Conservation (phyloP, 64 coral and sea anemone species). For the Porites australiensis region DNA sequence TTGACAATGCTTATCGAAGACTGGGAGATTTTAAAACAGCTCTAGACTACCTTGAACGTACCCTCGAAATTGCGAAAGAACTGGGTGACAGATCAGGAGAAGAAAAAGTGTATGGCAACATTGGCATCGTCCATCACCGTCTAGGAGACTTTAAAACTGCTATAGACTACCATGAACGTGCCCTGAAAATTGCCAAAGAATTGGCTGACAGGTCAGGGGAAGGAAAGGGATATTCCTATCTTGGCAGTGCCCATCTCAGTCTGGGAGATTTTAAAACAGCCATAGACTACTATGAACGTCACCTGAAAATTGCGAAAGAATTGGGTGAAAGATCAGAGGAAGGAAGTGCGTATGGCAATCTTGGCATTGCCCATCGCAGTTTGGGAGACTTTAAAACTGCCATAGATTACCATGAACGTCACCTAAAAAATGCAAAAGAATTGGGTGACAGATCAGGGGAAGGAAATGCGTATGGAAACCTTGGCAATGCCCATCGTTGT, state of each 20-base stretch:
- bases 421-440: neutral
- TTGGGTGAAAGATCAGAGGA: neutral
- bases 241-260: no score
- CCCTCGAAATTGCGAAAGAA: no score
- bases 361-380: neutral
- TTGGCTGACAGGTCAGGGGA: no score
- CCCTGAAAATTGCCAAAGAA: no score
- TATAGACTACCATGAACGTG: no score
- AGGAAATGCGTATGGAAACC: constrained; percentile 3
- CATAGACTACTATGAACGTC: neutral
- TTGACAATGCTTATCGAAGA: neutral
- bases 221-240: no score
- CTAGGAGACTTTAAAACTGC: no score
- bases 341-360: neutral
- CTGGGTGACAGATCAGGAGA: no score
- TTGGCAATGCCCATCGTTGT: constrained; percentile 8
- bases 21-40: no score
- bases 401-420: neutral
- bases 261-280: neutral
- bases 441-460: constrained; percentile 1
- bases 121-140: no score
- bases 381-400: constrained; percentile 16
- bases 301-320: neutral
- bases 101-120: no score
- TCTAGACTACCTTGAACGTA: no score